A percentile compares a stretch with the other conserved stretches of the same genome.
phyloP scores from a whole-genome alignment of 2,113 vertebrate genomes.

The Caloenas nicobarica region DNA sequence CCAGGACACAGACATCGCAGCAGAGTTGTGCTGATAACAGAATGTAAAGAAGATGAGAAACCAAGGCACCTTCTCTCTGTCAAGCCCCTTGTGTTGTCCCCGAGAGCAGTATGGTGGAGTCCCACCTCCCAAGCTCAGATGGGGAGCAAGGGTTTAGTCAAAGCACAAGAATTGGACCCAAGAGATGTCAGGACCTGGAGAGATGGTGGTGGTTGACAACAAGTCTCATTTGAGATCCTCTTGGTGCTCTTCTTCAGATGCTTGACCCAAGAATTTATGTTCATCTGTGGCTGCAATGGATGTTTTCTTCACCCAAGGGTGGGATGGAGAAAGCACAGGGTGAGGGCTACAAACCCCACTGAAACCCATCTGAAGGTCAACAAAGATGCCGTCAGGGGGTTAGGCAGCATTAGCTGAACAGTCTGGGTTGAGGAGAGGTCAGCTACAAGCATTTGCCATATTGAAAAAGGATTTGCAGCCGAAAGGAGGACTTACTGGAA shows the following conservation, averaged over 20 bases:
- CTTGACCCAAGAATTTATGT: background rate
- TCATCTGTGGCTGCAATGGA: background rate
- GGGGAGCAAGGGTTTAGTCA: background rate
- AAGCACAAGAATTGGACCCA: background rate
- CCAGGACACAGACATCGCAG: background rate
- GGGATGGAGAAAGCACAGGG: background rate
- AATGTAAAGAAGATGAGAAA: background rate
- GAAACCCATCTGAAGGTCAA: background rate
- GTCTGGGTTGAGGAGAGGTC: background rate
- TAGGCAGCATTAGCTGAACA: background rate
- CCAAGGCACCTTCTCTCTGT: background rate
- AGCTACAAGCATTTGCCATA: background rate
- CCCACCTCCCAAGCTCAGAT: background rate
- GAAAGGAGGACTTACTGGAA: background rate
- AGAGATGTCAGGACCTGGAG: background rate
- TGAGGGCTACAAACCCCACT: background rate
- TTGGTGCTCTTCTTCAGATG: background rate
- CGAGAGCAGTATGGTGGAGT: background rate
- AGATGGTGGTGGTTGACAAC: no score
- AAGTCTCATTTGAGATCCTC: background rate
- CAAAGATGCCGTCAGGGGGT: background rate
- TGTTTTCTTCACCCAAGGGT: background rate
- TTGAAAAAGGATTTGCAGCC: conserved; percentile 40
- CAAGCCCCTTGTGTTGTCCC: background rate
- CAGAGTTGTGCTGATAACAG: background rate